These are phyloP conservation scores for Ceratina calcarata DNA, from an alignment of 1,140 invertebrate genomes.

Conservation along the genomic window DNA sequence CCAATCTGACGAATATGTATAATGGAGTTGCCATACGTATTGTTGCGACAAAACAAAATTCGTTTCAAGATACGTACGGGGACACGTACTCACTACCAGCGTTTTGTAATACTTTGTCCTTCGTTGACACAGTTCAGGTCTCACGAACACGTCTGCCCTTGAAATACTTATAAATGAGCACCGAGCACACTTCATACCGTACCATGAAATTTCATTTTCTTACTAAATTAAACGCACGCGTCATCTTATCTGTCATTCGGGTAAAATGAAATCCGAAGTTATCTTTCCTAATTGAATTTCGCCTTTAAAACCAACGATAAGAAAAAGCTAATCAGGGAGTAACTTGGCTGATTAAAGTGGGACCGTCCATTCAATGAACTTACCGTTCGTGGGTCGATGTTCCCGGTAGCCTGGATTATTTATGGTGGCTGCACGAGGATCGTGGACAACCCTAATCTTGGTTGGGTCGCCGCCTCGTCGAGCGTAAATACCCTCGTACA, in stretches of 20 bases:
- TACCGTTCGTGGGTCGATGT: conserved; percentile 83
- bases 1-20: background rate
- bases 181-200: background rate
- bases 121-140: background rate
- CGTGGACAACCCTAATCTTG: conserved; percentile 81
- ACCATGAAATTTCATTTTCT: background rate
- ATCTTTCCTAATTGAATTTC: background rate
- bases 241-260: too few species aligned
- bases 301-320: background rate
- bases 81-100: background rate
- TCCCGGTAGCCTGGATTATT: conserved; percentile 92
- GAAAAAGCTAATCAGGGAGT: background rate
- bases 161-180: background rate
- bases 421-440: conserved; percentile 85
- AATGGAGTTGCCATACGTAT: background rate
- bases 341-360: background rate
- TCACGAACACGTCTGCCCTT: background rate
- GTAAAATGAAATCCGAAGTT: too few species aligned
- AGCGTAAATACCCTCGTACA: conserved; percentile 89
- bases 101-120: conserved; percentile 15
- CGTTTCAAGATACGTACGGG: background rate
- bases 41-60: background rate
- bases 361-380: conserved; percentile 39
- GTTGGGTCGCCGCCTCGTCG: conserved; percentile 89
- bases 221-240: background rate